These are phyloP conservation scores for Mycteria americana DNA, from an alignment of 2,797 vertebrate species.

Conservation along the genomic window DNA sequence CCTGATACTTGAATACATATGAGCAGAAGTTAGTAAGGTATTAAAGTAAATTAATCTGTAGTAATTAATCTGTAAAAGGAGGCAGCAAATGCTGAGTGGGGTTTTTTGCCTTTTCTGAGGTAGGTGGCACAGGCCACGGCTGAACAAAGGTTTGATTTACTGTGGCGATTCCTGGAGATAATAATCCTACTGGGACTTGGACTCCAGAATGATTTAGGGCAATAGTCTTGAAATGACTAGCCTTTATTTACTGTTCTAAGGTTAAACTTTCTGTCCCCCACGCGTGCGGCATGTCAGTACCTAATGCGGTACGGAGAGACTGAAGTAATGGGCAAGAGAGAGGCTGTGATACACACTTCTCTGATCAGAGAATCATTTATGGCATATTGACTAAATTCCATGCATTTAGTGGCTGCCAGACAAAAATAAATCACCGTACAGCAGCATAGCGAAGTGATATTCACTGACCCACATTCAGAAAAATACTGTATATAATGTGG, in stretches of 20 bases:
- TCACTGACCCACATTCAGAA: neutral
- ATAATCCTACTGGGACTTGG: neutral
- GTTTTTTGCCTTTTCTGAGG: neutral
- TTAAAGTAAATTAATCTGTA: neutral
- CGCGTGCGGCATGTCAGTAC: accelerated
- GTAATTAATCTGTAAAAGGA: no score
- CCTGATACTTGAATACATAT: accelerated
- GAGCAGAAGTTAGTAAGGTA: neutral
- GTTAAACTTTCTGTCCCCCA: neutral
- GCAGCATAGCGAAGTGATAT: neutral
- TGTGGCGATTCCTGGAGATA: neutral
- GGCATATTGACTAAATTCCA: neutral
- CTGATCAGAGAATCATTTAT: neutral
- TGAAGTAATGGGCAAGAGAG: neutral
- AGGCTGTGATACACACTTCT: neutral
- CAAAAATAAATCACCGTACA: neutral
- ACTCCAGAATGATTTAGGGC: neutral
- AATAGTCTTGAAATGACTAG: neutral
- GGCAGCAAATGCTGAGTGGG: neutral
- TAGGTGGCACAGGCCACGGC: neutral
- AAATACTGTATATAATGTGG: neutral
- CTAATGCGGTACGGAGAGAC: no score
- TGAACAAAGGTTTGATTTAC: neutral
- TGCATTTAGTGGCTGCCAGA: neutral
- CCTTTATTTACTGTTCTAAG: neutral